These are phyloP conservation scores for Latrodectus geometricus DNA, from an alignment of 1,140 invertebrate species.

Conservation along the genomic window DNA sequence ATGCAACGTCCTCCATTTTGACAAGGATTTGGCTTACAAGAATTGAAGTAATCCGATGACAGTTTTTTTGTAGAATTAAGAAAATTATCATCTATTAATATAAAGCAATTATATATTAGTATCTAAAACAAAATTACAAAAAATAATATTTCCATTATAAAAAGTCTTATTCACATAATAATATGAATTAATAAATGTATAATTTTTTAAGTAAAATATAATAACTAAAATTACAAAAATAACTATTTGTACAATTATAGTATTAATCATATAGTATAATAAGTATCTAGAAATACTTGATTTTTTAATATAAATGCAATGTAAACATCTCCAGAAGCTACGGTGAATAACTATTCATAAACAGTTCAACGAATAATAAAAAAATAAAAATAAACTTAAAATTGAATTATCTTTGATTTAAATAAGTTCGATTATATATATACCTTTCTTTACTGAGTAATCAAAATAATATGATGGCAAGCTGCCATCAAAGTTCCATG, in stretches of 20 bases:
- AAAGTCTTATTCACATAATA: neutral
- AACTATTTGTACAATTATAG: too few species aligned
- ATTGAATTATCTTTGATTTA: neutral
- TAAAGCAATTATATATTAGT: neutral
- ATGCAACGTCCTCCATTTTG: constrained; percentile 76
- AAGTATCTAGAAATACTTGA: too few species aligned
- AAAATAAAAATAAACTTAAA: neutral
- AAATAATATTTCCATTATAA: too few species aligned
- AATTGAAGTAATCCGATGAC: constrained; percentile 62
- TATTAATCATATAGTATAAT: too few species aligned
- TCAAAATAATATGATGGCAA: constrained; percentile 32
- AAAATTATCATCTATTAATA: constrained; percentile 64
- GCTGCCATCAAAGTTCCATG: constrained; percentile 45
- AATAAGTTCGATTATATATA: too few species aligned
- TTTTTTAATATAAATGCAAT: too few species aligned
- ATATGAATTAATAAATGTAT: neutral
- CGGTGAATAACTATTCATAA: neutral
- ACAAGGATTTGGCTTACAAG: constrained; percentile 79
- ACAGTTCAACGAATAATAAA: neutral
- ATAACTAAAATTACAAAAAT: too few species aligned
- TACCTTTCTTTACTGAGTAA: constrained; percentile 42
- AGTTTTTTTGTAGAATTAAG: constrained; percentile 62
- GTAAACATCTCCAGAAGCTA: too few species aligned
- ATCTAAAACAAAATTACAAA: too few species aligned
- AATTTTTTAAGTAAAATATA: too few species aligned